Evolutionary conservation across 23 tunicate genomes (phyloP).

Genomic region (Clavelina lepadiformis): DNA sequence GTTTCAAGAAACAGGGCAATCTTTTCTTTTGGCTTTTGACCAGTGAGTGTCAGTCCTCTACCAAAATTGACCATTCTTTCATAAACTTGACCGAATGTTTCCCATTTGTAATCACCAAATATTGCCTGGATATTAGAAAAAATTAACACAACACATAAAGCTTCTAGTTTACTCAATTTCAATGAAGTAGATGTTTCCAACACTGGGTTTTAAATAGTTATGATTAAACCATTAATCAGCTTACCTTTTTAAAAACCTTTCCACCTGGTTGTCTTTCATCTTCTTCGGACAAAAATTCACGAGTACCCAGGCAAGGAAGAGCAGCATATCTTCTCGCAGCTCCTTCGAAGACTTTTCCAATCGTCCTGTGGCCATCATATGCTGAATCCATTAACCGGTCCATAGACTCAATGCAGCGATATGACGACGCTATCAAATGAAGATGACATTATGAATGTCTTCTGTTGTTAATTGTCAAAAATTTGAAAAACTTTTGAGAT

Average conservation of each 20-base stretch:
- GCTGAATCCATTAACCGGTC: constrained; percentile 19
- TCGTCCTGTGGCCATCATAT: constrained; percentile 37
- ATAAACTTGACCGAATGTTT: constrained; percentile 44
- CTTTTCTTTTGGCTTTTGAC: constrained; percentile 53
- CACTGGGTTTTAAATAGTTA: not conserved
- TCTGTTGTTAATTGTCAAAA: too few relatives aligned
- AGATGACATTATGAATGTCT: too few relatives aligned
- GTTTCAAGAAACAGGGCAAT: constrained; percentile 91
- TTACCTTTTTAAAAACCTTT: constrained; percentile 80
- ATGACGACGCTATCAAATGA: too few relatives aligned
- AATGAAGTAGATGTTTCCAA: not conserved
- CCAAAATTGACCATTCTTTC: constrained; percentile 46
- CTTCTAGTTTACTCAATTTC: not conserved
- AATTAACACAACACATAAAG: not conserved
- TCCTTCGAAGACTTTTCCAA: constrained; percentile 46
- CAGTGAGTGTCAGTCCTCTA: constrained; percentile 53
- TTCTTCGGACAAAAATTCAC: constrained; percentile 77
- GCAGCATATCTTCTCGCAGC: constrained; percentile 41
- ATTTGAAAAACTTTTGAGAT: too few relatives aligned
- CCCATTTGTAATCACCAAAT: constrained; percentile 86
- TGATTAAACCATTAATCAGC: not conserved
- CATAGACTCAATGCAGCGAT: constrained; percentile 51
- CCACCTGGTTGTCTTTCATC: constrained; percentile 91
- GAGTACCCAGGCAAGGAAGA: constrained; percentile 63
- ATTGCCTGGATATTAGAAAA: constrained; percentile 35